Conservation (phyloP, 1,140 invertebrate species). For the Eumeta japonica region DNA sequence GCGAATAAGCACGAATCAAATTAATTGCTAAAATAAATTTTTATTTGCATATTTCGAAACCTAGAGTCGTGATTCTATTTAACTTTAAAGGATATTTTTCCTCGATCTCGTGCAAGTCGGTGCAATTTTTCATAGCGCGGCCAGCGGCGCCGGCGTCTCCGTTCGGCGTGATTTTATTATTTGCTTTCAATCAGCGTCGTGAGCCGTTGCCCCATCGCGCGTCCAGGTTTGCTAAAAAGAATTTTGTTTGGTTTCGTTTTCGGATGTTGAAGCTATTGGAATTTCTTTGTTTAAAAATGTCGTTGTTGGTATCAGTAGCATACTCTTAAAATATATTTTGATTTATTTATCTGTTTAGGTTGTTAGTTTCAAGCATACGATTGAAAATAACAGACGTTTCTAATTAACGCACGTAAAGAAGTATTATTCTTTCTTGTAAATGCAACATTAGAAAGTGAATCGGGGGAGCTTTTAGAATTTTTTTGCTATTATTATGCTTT, state of each 20-base stretch:
- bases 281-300: neutral
- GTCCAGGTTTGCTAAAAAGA: conserved; percentile 18
- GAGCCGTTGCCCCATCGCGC: conserved; percentile 19
- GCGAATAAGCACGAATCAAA: neutral
- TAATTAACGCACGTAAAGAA: neutral
- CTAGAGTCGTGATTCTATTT: neutral
- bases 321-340: too few species aligned
- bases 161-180: conserved; percentile 55
- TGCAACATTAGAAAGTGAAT: too few species aligned
- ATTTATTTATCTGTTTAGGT: neutral
- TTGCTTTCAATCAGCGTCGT: conserved; percentile 57
- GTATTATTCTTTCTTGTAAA: neutral
- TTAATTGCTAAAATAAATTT: neutral
- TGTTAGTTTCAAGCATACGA: too few species aligned
- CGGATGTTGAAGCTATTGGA: conserved; percentile 38
- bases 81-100: neutral
- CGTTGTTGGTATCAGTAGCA: neutral
- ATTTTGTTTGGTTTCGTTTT: conserved; percentile 54
- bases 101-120: conserved; percentile 1
- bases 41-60: neutral
- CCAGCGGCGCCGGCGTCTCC: conserved; percentile 36
- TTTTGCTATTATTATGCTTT: too few species aligned
- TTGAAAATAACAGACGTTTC: too few species aligned
- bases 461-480: too few species aligned
- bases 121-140: conserved; percentile 40